Percentiles rank a stretch among this genome's conserved stretches.
Conservation (phyloP, 2,113 vertebrate genomes). For the Vanacampus margaritifer region DNA sequence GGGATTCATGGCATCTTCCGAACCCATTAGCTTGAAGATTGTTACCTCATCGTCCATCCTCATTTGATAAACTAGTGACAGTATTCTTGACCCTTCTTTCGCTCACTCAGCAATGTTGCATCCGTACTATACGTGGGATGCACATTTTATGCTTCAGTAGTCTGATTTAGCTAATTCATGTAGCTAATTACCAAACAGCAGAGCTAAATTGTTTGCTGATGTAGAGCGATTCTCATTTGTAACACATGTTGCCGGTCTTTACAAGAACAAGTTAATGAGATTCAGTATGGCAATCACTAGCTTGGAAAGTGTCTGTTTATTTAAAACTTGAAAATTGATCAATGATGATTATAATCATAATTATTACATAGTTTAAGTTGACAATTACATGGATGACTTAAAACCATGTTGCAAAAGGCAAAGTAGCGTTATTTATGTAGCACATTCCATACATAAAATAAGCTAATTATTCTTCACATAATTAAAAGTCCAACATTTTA, state of each 20-base stretch:
- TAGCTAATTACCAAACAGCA: not conserved
- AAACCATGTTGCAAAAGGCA: no score
- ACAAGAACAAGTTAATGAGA: not conserved
- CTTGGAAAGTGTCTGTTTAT: not conserved
- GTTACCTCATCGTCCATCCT: not conserved
- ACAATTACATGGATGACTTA: no score
- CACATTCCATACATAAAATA: no score
- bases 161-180: not conserved
- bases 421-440: no score
- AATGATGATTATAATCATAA: not conserved
- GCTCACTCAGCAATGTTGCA: not conserved
- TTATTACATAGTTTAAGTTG: no score
- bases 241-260: not conserved
- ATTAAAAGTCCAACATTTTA: no score
- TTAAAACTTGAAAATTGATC: not conserved
- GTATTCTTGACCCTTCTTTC: not conserved
- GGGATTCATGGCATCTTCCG: not conserved
- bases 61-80: conserved; percentile 1
- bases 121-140: not conserved
- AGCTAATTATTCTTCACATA: no score
- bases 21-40: not conserved
- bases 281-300: not conserved
- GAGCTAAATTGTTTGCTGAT: not conserved
- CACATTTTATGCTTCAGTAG: not conserved
- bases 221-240: not conserved